Evolutionary conservation across 2,888 invertebrate species (phyloP).

Genomic region (Caenorhabditis macrosperma): DNA sequence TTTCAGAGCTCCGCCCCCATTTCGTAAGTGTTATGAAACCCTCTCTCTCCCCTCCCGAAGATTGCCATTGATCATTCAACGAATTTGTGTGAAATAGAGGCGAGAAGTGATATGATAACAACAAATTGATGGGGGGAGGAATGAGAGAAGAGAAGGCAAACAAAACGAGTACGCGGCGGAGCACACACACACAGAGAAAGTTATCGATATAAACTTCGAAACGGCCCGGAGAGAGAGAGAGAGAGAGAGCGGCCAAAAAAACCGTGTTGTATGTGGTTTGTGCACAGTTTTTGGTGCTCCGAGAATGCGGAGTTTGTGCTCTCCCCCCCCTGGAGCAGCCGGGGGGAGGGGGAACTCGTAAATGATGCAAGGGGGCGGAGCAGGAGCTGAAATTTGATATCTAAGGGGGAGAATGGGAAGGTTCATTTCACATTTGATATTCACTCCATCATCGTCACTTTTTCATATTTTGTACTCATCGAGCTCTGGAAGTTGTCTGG

Average conservation of each 20-base stretch:
- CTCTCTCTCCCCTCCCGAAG: neutral
- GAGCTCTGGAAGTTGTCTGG: no score
- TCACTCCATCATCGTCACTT: no score
- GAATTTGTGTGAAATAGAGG: neutral
- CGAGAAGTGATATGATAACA: neutral
- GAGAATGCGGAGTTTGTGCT: slow-evolving; percentile 48
- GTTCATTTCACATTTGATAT: neutral
- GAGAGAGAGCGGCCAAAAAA: neutral
- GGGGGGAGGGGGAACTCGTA: neutral
- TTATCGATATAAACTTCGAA: no score
- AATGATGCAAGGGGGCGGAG: slow-evolving; percentile 1
- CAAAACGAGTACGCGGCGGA: no score
- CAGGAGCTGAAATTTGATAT: neutral
- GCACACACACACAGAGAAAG: neutral
- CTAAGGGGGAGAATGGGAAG: neutral
- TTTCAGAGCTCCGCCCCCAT: neutral
- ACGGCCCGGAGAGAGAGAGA: neutral
- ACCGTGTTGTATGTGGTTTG: slow-evolving; percentile 36
- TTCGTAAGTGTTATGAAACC: neutral
- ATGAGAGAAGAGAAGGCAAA: neutral
- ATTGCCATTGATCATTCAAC: neutral
- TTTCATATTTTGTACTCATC: no score
- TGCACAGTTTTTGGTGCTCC: slow-evolving; percentile 31
- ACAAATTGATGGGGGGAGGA: neutral
- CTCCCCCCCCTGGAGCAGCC: neutral